Base-by-base conservation (phyloP, 2,113 vertebrate species). In the Corythornis cristatus region DNA sequence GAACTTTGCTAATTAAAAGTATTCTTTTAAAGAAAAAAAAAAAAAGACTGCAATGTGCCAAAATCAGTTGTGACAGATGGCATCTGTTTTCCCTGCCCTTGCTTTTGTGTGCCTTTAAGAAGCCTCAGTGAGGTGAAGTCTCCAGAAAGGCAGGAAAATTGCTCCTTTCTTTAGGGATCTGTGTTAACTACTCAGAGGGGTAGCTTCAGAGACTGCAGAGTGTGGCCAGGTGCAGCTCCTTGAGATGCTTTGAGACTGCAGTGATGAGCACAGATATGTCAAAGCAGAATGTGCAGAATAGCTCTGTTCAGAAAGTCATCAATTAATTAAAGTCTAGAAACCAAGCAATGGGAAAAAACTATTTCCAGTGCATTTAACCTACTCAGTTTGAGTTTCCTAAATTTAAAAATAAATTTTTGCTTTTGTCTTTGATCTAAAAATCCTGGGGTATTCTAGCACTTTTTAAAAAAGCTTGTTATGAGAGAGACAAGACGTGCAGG, bases 81-180 rank as follows among this genome's bases (percentile, higher is more conserved):
- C 82, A 85, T 93, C 84, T 92, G 84, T 75, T 65, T 72, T 90
- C 35, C 37, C 54, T 92, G 71, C 42, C 66, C 82, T 85, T 87
- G 61, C 56, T 62, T 89, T 87, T 70, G 50, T 79, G 50, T 83
- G 45, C 45, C 12, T 89, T 75, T 33, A 91, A 79, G 81, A 89
- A 89, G 7, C 18, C 43, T 89, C 18, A 68, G 33, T 1, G 5
- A 87, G 48, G n/a, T 64, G 61, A 89, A 84, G 29, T 45, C 40
- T 91, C 26, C n/a, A 65, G 48, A 78, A 90, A 53, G n/a, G 40
- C 3, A 37, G 8, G 23, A n/a, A 86, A 84, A 57, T 75, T 68
- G 3, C 6, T 78, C 16, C 43, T 89, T 90, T 89, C 48, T 35
- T 45, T 40, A 61, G 22, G 48, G 35, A 75, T 61, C 5, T 75